phyloP scores from a whole-genome alignment of 2,113 vertebrate species.

The Philantomba maxwellii region DNA sequence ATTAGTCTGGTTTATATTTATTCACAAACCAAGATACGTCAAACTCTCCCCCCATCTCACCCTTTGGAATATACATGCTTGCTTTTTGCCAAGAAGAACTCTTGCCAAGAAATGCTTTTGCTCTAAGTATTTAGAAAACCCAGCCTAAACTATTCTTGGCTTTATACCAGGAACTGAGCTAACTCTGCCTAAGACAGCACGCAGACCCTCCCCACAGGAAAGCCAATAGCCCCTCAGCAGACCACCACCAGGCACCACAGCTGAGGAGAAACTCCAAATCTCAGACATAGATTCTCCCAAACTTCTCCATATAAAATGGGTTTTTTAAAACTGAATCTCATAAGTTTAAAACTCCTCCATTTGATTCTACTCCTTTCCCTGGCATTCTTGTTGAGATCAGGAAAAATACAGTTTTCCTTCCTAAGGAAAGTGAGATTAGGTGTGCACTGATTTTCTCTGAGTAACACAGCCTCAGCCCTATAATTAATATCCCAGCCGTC shows the following conservation, averaged over 20 bases:
- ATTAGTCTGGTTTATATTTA: not conserved
- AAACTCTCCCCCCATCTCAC: not conserved
- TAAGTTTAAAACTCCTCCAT: not conserved
- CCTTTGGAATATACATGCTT: not conserved
- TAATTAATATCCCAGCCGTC: slow-evolving; percentile 47
- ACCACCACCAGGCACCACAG: not conserved
- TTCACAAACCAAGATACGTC: not conserved
- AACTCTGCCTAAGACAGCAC: rapidly evolving
- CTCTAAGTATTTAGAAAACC: not conserved
- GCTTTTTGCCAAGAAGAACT: not conserved
- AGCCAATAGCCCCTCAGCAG: not conserved
- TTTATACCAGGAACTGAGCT: too few species aligned
- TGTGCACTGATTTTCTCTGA: slow-evolving; percentile 44
- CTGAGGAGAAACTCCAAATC: not conserved
- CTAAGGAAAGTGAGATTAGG: slow-evolving; percentile 59
- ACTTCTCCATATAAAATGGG: not conserved
- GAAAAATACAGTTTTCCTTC: slow-evolving; percentile 5
- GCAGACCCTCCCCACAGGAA: rapidly evolving
- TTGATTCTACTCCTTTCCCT: not conserved
- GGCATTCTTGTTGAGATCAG: not conserved
- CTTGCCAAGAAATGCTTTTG: not conserved
- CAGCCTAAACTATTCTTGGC: not conserved
- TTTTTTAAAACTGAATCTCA: not conserved
- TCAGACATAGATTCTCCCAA: not conserved
- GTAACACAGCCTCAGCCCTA: slow-evolving; percentile 43